phyloP scores from a whole-genome alignment of 2,113 vertebrate genomes.

The Rhagologus leucostigma region DNA sequence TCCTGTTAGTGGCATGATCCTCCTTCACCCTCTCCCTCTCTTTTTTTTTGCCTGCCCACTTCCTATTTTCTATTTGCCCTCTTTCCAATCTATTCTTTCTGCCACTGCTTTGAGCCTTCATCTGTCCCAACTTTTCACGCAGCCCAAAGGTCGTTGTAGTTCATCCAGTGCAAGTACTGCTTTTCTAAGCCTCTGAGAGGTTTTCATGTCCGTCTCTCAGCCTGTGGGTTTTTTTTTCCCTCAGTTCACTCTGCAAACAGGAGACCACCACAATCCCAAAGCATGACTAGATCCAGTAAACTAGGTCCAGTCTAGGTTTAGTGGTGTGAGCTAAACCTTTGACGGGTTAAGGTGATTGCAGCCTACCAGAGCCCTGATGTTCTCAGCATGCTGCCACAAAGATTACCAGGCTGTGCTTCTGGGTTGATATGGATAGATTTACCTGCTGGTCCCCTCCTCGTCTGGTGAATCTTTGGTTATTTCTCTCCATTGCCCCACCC shows the following conservation, averaged over 20 bases:
- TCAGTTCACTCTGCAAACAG: neutral
- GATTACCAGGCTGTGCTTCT: neutral
- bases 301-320: neutral
- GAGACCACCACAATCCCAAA: neutral
- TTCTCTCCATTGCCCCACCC: neutral
- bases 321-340: neutral
- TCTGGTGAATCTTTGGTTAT: neutral
- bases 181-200: neutral
- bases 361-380: neutral
- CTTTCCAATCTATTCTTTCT: neutral
- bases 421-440: neutral
- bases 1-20: neutral
- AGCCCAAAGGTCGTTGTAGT: neutral
- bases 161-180: neutral
- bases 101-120: neutral
- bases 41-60: neutral
- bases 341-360: neutral
- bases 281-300: neutral
- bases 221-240: accelerated
- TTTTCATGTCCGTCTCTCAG: neutral
- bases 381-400: neutral
- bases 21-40: neutral
- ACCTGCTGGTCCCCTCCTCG: neutral
- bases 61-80: neutral
- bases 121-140: neutral